Percentiles rank a stretch among this genome's conserved stretches.
Conservation (phyloP, 2,888 invertebrate species). For the Habrosyne pyritoides region DNA sequence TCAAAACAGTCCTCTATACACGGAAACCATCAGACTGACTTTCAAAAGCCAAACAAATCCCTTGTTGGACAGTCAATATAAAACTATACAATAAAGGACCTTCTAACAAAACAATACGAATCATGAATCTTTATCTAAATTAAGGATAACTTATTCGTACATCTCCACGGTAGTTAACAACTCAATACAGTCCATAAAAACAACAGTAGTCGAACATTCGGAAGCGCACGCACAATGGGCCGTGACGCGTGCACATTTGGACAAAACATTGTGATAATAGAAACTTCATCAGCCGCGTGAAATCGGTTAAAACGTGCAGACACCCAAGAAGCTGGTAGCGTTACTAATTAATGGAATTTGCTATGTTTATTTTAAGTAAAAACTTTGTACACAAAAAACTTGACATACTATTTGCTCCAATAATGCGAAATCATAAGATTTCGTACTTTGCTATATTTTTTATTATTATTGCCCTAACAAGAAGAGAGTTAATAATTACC, state of each 20-base stretch:
- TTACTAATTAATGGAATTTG: constrained; percentile 49
- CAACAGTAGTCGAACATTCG: constrained; percentile 46
- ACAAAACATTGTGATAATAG: constrained; percentile 50
- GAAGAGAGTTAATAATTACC: too few relatives aligned
- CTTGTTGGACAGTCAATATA: background rate
- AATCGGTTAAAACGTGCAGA: constrained; percentile 58
- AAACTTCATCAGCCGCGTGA: constrained; percentile 62
- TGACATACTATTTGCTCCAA: too few relatives aligned
- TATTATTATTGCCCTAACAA: too few relatives aligned
- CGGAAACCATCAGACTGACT: background rate
- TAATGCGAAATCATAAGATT: too few relatives aligned
- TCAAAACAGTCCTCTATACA: background rate
- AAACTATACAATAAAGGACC: background rate
- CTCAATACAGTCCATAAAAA: constrained; percentile 30
- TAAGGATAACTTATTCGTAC: constrained; percentile 33
- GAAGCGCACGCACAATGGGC: constrained; percentile 46
- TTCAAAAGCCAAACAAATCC: background rate
- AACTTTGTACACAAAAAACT: background rate
- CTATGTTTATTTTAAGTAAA: constrained; percentile 15
- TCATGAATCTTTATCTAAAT: constrained; percentile 34
- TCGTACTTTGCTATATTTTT: too few relatives aligned
- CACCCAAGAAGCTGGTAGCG: constrained; percentile 66
- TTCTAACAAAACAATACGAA: constrained; percentile 21
- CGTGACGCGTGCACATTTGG: constrained; percentile 42
- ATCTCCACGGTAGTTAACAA: constrained; percentile 45